Conservation (phyloP, 2,113 vertebrate species). For the rabbit (Oryctolagus cuniculus) region mOryCun1.1 NC_091440.1:110302001-110302500, state of each 20-base stretch:
- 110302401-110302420: neutral
- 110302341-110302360: neutral
- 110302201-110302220: neutral
- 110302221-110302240: neutral
- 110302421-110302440: neutral
- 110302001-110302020: too few species aligned
- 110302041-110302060: too few species aligned
- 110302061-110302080: too few species aligned
- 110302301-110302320: neutral
- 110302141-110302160: neutral
- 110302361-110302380: neutral
- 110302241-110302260: neutral
- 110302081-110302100: too few species aligned
- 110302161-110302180: neutral
- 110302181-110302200: neutral
- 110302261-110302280: neutral
- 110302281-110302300: neutral
- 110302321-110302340: neutral
- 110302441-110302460: neutral
- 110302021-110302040: too few species aligned
- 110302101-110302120: neutral
- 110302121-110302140: neutral
- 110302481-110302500: neutral
- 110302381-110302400: slow-evolving; percentile 47
- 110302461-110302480: neutral